Evolutionary conservation across 2,113 vertebrate species (phyloP).

Genomic region (zebrafish (Danio rerio)): DNA sequence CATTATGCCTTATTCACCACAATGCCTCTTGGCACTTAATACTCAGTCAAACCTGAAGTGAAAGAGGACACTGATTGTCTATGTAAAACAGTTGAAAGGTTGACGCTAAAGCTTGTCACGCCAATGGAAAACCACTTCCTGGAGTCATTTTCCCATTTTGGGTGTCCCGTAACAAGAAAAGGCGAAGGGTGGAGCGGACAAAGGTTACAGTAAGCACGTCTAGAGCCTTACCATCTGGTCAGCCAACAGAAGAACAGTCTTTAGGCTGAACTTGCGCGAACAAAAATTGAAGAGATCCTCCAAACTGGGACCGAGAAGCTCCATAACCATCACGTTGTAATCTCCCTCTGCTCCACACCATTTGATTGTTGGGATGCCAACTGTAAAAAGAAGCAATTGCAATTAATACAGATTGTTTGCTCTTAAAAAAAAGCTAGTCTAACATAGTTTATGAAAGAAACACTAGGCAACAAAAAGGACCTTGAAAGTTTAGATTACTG

Average conservation of each 20-base stretch:
- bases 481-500: background rate
- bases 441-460: background rate
- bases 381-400: constrained; percentile 67
- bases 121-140: background rate
- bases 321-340: constrained; percentile 99
- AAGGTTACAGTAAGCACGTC: background rate
- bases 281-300: constrained; percentile 99
- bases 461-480: background rate
- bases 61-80: background rate
- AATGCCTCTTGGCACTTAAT: background rate
- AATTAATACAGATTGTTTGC: background rate
- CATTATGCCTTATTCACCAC: background rate
- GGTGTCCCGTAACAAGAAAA: constrained; percentile 13
- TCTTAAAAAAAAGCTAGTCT: background rate
- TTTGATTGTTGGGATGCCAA: constrained; percentile 95
- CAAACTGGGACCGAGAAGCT: constrained; percentile 93
- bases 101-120: constrained; percentile 11
- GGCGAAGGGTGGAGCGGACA: background rate
- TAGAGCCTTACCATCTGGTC: constrained; percentile 91
- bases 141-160: background rate
- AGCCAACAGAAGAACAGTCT: constrained; percentile 93
- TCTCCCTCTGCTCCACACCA: constrained; percentile 97
- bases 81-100: constrained; percentile 38
- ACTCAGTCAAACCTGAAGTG: constrained; percentile 11
- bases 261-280: constrained; percentile 96